phyloP scores from a whole-genome alignment of 2,113 vertebrate genomes.

The Strix uralensis region DNA sequence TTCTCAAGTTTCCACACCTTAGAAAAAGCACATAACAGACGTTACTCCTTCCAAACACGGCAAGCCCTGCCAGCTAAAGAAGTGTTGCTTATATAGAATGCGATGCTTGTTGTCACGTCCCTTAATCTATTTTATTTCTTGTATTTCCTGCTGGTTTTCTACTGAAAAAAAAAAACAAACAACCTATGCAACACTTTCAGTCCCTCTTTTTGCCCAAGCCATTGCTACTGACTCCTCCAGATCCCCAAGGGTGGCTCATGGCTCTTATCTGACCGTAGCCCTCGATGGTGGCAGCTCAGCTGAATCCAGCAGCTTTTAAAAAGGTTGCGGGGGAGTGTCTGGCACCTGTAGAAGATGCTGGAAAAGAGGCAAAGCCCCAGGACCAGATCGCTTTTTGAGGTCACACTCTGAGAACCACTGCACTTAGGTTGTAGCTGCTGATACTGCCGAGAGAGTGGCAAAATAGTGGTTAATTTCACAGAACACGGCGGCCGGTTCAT shows the following conservation, averaged over 20 bases:
- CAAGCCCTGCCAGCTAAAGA: neutral
- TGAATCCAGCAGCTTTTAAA: neutral
- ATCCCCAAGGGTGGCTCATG: neutral
- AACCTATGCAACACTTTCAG: neutral
- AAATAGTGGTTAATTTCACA: conserved; percentile 53
- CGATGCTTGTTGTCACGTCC: neutral
- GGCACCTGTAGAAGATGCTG: neutral
- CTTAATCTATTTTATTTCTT: neutral
- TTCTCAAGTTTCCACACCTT: conserved; percentile 42
- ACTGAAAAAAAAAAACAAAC: neutral
- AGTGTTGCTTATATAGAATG: rapidly evolving
- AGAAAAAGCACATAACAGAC: neutral
- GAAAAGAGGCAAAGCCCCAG: neutral
- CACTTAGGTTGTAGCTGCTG: conserved; percentile 46
- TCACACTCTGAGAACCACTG: conserved; percentile 50
- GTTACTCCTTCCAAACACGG: neutral
- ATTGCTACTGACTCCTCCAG: neutral
- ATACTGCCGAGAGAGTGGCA: conserved; percentile 55
- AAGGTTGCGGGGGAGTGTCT: neutral
- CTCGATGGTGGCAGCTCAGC: neutral
- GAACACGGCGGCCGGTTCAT: conserved; percentile 29
- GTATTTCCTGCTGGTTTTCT: neutral
- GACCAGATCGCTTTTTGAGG: neutral
- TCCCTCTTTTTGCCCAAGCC: neutral
- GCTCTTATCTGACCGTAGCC: neutral